Evolutionary conservation across 2,797 vertebrate genomes (phyloP), one percentile per base, ranked within the genome.

Genomic region (Kryptolebias ocellatus): DNA sequence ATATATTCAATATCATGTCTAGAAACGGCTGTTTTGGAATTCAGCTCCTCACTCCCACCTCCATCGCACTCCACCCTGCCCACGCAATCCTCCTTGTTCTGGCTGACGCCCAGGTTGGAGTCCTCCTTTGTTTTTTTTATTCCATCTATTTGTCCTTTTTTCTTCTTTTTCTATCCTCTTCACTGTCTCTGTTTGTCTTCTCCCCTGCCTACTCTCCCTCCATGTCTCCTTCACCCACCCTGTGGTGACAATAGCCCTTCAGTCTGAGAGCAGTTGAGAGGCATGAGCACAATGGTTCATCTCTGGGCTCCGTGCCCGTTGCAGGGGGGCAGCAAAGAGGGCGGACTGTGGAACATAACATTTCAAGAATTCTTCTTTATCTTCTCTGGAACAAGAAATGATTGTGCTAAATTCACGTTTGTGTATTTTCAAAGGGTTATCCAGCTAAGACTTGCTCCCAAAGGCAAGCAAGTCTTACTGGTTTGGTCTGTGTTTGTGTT

Each of bases 1-100:
- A 78, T 81, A 70, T 72, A 89, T 87, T 86, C 89, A 83, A 59
- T 81, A 86, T 86, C 82, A 79, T 86, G 81, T 88, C 84, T 87
- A 85, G 86, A 83, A 89, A 82, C 56, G 49, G 61, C 63, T 76
- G 78, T 84, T 88, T 91, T 77, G 71, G 84, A 87, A 91, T 91
- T 82, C 87, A 75, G 53, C 82, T 64, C 80, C 78, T 75, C 79
- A 24, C 79, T 79, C 77, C 59, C 65, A 74, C 63, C 80, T 72
- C 74, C 55, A 12, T 78, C 74, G 73, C 53, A n/a, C 61, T 73
- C 66, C 70, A 3, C 72, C 75, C 76, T 78, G 70, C 85, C 83
- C 81, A 87, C 88, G 81, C 78, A 68, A 67, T 78, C 70, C 83
- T 69, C 65, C 62, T 81, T 78, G 77, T 88, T 79, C 76, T 61